Base-by-base conservation (phyloP, 2,797 vertebrate species). In the Gymnodraco acuticeps region DNA sequence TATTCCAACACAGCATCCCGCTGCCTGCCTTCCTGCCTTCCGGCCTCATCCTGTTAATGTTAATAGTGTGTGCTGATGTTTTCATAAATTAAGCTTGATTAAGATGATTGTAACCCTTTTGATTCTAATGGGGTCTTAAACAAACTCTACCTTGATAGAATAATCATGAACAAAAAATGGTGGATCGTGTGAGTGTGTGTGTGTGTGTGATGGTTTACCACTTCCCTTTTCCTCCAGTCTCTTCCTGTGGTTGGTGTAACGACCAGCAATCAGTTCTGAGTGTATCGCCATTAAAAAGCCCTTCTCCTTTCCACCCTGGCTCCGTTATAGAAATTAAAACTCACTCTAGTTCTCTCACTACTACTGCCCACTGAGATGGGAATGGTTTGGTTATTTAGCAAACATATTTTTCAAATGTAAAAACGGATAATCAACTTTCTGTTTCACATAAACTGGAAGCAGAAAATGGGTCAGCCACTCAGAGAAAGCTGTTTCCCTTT, bases 231-330 rank as follows among this genome's bases (percentile, higher is more conserved):
- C 96, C 96, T 97, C 96, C 96, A 96, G 96, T 97, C 95, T 95
- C 95, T 97, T 96, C 97, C 97, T 94, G 96, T 96, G 96, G 96
- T 96, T 38, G 96, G 96, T 96, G 96, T 98, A 98, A 98, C 96
- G 96, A 98, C 96, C 96, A 96, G 95, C 96, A 96, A 97, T 97
- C 93, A 95, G 95, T 97, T 97, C 95, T 95, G 96, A 97, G 96
- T 96, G 97, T 96, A 96, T 97, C 96, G 96, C 97, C 96, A 97
- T 98, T 98, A 97, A 98, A 93, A 96, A 95, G 95, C 81, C 78
- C 77, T 86, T 48, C 80, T 84, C 74, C 61, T 81, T 86, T 70
- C 74, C 95, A 94, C 94, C 94, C 94, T 95, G 94, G 71, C 96
- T 94, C 96, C 93, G 96, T 95, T 77, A 96, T 95, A 95, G 94